These are phyloP conservation scores for Oreocharis arfaki DNA, from an alignment of 2,113 vertebrate genomes.

Conservation along the genomic window DNA sequence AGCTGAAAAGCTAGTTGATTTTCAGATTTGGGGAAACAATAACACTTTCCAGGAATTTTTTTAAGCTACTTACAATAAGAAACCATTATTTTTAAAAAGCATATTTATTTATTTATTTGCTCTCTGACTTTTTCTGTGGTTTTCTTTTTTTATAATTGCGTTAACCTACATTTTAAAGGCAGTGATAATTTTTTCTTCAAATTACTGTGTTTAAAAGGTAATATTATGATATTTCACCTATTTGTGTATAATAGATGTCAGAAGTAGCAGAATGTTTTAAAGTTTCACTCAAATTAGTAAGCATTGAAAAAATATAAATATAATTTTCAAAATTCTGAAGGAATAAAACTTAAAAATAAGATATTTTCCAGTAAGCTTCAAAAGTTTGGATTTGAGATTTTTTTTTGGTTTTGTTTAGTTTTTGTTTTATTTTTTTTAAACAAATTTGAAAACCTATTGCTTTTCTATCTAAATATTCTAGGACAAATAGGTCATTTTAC, in stretches of 20 bases:
- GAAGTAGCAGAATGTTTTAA: background rate
- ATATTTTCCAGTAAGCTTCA: background rate
- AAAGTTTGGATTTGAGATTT: accelerated
- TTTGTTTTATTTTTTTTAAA: background rate
- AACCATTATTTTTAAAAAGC: accelerated
- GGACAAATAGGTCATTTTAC: background rate
- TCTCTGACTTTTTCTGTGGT: background rate
- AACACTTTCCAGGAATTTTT: background rate
- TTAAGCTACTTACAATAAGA: background rate
- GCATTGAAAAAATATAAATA: background rate
- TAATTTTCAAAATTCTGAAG: background rate
- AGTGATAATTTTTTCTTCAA: background rate
- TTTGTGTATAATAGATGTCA: background rate
- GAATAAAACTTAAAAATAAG: background rate
- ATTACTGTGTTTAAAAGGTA: background rate
- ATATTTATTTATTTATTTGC: background rate
- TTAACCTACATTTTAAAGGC: background rate
- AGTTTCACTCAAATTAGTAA: background rate
- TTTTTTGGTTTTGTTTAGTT: background rate
- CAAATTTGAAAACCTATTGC: accelerated
- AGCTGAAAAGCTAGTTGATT: background rate
- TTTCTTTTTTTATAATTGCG: background rate
- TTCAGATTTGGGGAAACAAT: background rate
- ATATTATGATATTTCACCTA: background rate
- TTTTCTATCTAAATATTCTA: background rate